Evolutionary conservation across 2,113 vertebrate species (phyloP).

Genomic region (Ceratotherium simum): DNA sequence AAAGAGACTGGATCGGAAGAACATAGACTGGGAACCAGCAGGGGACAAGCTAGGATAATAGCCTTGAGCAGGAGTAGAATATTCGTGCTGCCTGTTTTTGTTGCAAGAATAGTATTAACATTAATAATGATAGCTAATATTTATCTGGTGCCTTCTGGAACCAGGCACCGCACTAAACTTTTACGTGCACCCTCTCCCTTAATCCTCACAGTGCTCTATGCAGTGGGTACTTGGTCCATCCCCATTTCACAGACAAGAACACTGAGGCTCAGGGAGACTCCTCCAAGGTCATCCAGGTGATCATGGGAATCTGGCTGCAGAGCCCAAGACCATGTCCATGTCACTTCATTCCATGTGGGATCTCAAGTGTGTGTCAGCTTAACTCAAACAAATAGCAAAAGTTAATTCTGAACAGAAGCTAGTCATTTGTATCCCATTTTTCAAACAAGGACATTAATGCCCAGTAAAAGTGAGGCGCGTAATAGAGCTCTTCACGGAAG

Average conservation of each 20-base stretch:
- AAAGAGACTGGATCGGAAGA: neutral
- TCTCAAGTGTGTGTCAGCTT: neutral
- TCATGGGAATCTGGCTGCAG: neutral
- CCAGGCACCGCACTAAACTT: neutral
- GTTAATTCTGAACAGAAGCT: constrained; percentile 2
- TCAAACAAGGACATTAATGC: neutral
- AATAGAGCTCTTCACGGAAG: neutral
- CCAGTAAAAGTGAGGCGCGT: neutral
- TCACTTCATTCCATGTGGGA: neutral
- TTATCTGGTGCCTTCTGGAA: neutral
- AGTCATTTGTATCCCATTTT: neutral
- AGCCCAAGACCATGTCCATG: neutral
- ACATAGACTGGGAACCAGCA: neutral
- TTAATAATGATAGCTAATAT: neutral
- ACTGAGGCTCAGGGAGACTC: neutral
- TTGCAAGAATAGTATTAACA: neutral
- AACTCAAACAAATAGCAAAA: neutral
- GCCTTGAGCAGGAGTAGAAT: neutral
- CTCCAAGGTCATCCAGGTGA: neutral
- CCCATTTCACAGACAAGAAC: constrained; percentile 12
- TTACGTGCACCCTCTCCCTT: neutral
- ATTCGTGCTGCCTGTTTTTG: neutral
- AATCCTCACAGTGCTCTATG: neutral
- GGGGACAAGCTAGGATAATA: neutral
- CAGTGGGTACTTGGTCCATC: neutral